phyloP scores from a whole-genome alignment of 2,888 invertebrate genomes.

The Phengaris arion region DNA sequence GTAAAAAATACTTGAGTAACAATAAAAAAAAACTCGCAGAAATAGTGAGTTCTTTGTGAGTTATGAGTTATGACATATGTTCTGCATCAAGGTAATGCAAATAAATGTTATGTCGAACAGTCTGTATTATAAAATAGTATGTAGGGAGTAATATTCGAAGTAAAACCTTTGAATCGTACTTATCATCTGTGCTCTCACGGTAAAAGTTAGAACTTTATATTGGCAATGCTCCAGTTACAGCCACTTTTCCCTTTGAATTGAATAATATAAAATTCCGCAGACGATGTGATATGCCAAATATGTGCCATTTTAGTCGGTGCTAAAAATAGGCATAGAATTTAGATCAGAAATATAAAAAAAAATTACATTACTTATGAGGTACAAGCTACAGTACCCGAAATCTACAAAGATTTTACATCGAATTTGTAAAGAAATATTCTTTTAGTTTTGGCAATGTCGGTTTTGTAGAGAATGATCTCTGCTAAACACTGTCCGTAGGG shows the following conservation, averaged over 20 bases:
- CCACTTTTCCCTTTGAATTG: constrained; percentile 4
- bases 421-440: too few relatives aligned
- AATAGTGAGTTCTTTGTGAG: constrained; percentile 19
- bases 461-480: too few relatives aligned
- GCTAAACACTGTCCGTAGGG: too few relatives aligned
- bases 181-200: not conserved
- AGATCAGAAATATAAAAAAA: not conserved
- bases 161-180: not conserved
- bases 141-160: not conserved
- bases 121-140: not conserved
- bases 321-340: not conserved
- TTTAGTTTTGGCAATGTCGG: too few relatives aligned
- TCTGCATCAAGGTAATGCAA: not conserved
- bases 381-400: too few relatives aligned
- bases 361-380: too few relatives aligned
- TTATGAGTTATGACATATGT: constrained; percentile 11
- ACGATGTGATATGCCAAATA: constrained; percentile 15
- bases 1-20: constrained; percentile 4
- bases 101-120: not conserved
- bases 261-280: constrained; percentile 11
- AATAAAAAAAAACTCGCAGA: constrained; percentile 14
- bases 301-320: not conserved
- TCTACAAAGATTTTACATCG: too few relatives aligned
- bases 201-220: not conserved
- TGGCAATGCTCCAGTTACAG: constrained; percentile 3